Base-by-base conservation (phyloP, 2,797 vertebrate genomes). In the Brotula barbata region DNA sequence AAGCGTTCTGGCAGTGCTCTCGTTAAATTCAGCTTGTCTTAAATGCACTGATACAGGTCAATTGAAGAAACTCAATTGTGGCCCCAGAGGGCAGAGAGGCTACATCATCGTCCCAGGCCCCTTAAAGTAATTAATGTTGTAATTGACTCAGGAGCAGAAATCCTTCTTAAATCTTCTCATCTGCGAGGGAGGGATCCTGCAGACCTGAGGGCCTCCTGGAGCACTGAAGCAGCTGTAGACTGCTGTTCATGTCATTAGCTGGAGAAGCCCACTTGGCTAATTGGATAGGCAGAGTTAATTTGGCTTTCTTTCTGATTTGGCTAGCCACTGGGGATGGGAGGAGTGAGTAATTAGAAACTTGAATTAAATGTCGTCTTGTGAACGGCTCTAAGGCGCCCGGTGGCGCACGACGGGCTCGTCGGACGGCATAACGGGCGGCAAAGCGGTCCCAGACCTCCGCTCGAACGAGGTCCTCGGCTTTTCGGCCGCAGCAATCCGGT, bases 281-380 rank as follows among this genome's bases (percentile, higher is more conserved):
- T 88, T 88, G 86, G 81, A 81, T 64, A 77, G 83, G 86, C 78
- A 76, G 83, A 86, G 84, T 84, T 87, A 78, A 85, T 87, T 80
- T 82, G 74, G 69, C 76, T 75, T 75, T 68, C 74, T 84, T 63
- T 71, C 68, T 33, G 74, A 85, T 85, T 87, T 78, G 81, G 75
- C 78, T 73, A 62, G 83, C 83, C 85, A 78, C 75, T 53, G 81
- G 85, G 83, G 61, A 73, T 58, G 21, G 66, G 58, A 61, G 66
- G 71, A 56, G 80, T 63, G 64, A 72, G 77, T 83, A 85, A 86
- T 88, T 86, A 88, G 71, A 81, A 82, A 82, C 52, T 70, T 14
- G 16, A 84, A 78, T 79, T 84, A 81, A 86, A 83, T 64, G 68
- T 73, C 71, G 64, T 80, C 78, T 78, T 83, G 66, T 70, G 64